These are phyloP conservation scores for Pluvianellus socialis DNA, from an alignment of 2,113 vertebrate genomes.

Conservation along the genomic window DNA sequence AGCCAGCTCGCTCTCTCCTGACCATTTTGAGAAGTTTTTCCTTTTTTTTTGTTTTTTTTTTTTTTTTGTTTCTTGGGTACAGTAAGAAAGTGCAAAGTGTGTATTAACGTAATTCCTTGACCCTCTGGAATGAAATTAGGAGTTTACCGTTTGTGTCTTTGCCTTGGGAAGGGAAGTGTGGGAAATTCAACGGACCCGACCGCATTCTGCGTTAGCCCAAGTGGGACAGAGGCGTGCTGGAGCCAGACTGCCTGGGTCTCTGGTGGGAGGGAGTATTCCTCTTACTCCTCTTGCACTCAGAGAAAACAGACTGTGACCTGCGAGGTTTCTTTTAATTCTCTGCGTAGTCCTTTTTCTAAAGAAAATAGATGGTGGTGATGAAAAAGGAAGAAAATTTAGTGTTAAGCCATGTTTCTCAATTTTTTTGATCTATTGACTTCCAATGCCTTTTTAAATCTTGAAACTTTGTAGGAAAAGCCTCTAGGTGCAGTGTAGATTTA, in stretches of 20 bases:
- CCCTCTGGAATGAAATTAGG: not conserved
- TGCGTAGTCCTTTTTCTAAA: not conserved
- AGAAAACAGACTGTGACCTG: not conserved
- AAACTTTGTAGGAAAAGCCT: not conserved
- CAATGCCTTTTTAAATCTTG: not conserved
- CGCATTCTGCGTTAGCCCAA: fast-evolving
- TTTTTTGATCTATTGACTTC: not conserved
- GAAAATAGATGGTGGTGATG: not conserved
- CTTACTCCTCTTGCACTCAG: not conserved
- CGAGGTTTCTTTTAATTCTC: not conserved
- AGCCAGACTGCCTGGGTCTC: not conserved
- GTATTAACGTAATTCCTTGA: not conserved
- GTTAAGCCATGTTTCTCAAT: not conserved
- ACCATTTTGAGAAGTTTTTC: not conserved
- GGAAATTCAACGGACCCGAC: not conserved
- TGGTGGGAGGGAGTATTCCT: not conserved
- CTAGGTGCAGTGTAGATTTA: not conserved
- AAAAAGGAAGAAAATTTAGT: not conserved
- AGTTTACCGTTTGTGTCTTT: not conserved
- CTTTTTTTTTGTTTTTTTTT: too few species aligned
- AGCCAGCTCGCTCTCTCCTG: not conserved
- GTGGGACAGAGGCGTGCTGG: not conserved
- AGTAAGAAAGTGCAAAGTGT: not conserved
- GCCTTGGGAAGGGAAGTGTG: not conserved
- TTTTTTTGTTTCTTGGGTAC: not conserved